These are phyloP conservation scores for Leucoraja erinaceus DNA, from an alignment of 2,113 vertebrate genomes.

Conservation along the genomic window DNA sequence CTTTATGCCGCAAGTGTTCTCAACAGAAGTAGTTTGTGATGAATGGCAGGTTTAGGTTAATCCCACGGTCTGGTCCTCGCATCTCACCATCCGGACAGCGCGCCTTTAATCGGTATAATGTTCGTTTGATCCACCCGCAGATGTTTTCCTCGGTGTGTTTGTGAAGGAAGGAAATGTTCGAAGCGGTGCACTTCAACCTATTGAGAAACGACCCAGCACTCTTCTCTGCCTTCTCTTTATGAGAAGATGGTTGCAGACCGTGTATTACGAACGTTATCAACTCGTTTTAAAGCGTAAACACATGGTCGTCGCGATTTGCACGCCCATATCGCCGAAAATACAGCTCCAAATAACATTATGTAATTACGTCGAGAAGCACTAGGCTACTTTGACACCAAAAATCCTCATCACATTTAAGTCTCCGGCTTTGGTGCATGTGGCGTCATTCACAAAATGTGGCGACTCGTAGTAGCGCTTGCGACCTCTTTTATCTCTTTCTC, in stretches of 20 bases:
- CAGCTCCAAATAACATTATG: neutral
- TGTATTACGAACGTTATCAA: neutral
- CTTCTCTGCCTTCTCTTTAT: neutral
- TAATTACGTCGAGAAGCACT: neutral
- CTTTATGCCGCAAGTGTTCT: neutral
- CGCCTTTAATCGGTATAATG: neutral
- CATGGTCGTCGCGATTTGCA: neutral
- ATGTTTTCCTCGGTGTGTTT: neutral
- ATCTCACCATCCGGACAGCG: neutral
- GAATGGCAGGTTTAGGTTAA: neutral
- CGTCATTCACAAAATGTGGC: conserved; percentile 11
- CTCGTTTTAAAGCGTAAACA: neutral
- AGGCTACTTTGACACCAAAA: neutral
- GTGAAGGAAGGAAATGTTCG: neutral
- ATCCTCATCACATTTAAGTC: neutral
- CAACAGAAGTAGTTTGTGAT: too few relatives aligned
- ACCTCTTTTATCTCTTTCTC: neutral
- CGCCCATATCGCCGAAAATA: neutral
- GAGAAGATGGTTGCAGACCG: neutral
- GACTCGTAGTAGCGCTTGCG: neutral
- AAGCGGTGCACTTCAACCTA: neutral
- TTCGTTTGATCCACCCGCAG: neutral
- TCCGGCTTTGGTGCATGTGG: conserved; percentile 1
- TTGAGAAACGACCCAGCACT: neutral
- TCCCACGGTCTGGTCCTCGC: neutral